Conservation (phyloP, 2,888 invertebrate genomes). For the Lissocephala sabroskyi region DNA sequence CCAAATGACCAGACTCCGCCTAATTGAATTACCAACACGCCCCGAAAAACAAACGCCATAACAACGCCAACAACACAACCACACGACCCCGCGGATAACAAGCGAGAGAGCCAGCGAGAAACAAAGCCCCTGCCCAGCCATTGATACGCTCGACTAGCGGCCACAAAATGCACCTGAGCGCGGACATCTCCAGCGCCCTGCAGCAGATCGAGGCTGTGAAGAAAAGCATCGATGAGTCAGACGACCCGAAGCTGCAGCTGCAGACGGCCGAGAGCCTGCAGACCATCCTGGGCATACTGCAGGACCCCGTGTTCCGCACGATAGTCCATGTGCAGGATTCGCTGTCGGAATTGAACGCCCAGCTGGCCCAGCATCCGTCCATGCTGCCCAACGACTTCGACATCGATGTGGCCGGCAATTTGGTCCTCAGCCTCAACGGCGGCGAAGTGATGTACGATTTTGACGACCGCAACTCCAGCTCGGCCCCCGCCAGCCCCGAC, state of each 20-base stretch:
- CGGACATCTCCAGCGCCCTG: conserved; percentile 90
- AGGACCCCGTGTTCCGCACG: conserved; percentile 92
- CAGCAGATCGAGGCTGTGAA: conserved; percentile 92
- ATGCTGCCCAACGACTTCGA: conserved; percentile 95
- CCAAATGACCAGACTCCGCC: too few relatives aligned
- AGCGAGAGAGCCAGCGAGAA: too few relatives aligned
- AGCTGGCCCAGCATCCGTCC: conserved; percentile 91
- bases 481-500: conserved; percentile 75
- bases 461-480: conserved; percentile 83
- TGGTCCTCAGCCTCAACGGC: conserved; percentile 79
- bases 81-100: not conserved
- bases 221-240: conserved; percentile 87
- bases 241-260: conserved; percentile 86
- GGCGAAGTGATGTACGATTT: conserved; percentile 76
- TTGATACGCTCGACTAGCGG: too few relatives aligned
- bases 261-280: conserved; percentile 83
- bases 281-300: conserved; percentile 85
- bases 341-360: conserved; percentile 87
- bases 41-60: not conserved
- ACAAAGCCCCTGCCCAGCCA: too few relatives aligned
- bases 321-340: conserved; percentile 95
- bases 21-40: not conserved
- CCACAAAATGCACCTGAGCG: conserved; percentile 68
- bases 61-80: not conserved
- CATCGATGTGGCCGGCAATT: conserved; percentile 85